Evolutionary conservation across 2,888 invertebrate species (phyloP).

Genomic region (Pasiphila rectangulata): DNA sequence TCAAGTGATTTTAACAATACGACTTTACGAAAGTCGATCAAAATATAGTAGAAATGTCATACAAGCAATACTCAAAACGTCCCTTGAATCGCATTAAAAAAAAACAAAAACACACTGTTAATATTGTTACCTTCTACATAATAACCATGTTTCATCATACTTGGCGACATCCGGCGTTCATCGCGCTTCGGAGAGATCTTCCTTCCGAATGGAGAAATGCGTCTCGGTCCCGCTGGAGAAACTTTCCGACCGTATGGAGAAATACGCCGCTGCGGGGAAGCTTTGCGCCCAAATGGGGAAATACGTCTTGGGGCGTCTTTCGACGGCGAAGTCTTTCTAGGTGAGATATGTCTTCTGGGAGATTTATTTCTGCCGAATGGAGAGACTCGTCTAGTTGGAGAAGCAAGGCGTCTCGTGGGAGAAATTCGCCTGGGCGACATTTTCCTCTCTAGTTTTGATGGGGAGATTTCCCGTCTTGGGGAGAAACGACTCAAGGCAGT

Average conservation of each 20-base stretch:
- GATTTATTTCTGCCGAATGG: constrained; percentile 1
- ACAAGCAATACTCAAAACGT: too few species aligned
- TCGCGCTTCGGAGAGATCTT: constrained; percentile 25
- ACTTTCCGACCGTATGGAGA: constrained; percentile 28
- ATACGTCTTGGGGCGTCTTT: too few species aligned
- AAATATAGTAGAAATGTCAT: too few species aligned
- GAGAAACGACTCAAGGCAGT: constrained; percentile 7
- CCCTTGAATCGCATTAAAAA: too few species aligned
- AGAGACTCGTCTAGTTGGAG: constrained; percentile 3
- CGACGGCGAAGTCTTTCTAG: constrained; percentile 34
- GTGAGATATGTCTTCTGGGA: constrained; percentile 29
- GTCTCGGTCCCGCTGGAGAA: constrained; percentile 19
- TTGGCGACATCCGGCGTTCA: constrained; percentile 34
- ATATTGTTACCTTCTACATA: constrained; percentile 23
- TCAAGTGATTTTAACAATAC: too few species aligned
- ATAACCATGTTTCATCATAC: constrained; percentile 26
- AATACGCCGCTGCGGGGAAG: constrained; percentile 19
- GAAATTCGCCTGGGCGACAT: constrained; percentile 6
- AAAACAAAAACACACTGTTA: constrained; percentile 6
- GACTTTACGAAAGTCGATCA: too few species aligned
- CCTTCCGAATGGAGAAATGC: constrained; percentile 22
- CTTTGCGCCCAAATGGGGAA: constrained; percentile 13
- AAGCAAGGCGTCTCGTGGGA: constrained; percentile 5
- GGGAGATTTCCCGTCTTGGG: not conserved
- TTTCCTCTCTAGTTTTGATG: not conserved